A percentile compares a stretch with the other conserved stretches of the same genome.
Evolutionary conservation across 1,140 invertebrate genomes (phyloP).

Genomic region (Drosophila murphyi): DNA sequence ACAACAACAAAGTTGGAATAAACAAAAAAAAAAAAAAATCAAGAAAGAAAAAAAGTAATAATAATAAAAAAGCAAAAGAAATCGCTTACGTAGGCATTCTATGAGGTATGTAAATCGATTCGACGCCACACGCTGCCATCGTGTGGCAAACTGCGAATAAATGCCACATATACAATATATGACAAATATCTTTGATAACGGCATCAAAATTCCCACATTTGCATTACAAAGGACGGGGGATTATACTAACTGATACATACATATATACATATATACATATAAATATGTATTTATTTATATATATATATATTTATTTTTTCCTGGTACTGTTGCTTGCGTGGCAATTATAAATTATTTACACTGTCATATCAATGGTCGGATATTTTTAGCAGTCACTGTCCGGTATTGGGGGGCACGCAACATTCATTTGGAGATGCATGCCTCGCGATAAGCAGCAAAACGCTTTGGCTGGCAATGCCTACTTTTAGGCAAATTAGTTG

Average conservation of each 20-base stretch:
- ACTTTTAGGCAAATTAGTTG: slow-evolving; percentile 79
- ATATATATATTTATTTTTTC: neutral
- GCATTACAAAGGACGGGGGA: slow-evolving; percentile 44
- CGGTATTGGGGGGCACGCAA: slow-evolving; percentile 52
- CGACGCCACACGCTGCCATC: slow-evolving; percentile 30
- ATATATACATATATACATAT: neutral
- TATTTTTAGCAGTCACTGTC: slow-evolving; percentile 20
- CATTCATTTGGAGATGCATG: slow-evolving; percentile 78
- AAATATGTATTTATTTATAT: too few relatives aligned
- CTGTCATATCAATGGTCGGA: slow-evolving; percentile 60
- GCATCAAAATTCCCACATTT: slow-evolving; percentile 64
- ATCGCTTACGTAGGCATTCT: slow-evolving; percentile 73
- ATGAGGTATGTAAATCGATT: slow-evolving; percentile 78
- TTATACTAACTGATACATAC: neutral
- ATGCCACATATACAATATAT: slow-evolving; percentile 35
- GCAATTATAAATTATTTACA: slow-evolving; percentile 78
- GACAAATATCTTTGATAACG: slow-evolving; percentile 56
- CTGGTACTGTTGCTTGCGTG: slow-evolving; percentile 17
- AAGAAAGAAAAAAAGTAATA: slow-evolving; percentile 23
- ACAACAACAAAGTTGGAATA: slow-evolving; percentile 30
- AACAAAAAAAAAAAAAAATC: slow-evolving; percentile 18
- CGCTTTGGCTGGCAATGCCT: slow-evolving; percentile 50
- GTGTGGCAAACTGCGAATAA: slow-evolving; percentile 59
- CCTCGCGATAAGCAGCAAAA: slow-evolving; percentile 57
- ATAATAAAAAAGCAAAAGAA: slow-evolving; percentile 44